Evolutionary conservation across 2,888 invertebrate species (phyloP).

Genomic region (Mythimna pallens): DNA sequence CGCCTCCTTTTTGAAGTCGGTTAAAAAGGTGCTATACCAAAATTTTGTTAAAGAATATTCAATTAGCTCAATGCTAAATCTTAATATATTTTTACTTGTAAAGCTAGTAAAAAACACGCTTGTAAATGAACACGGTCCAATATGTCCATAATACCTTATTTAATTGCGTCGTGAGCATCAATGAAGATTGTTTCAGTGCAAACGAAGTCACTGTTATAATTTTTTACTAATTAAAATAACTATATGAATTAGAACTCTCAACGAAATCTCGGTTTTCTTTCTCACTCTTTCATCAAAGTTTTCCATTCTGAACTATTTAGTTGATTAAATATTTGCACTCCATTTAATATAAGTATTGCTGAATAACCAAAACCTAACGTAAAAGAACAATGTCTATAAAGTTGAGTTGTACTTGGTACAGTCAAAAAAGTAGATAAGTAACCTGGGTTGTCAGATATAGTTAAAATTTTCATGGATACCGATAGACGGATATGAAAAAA

Average conservation of each 20-base stretch:
- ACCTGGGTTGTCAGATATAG: too few relatives aligned
- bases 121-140: neutral
- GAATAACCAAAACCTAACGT: neutral
- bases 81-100: constrained; percentile 4
- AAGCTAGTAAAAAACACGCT: constrained; percentile 10
- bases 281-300: too few relatives aligned
- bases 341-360: neutral
- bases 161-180: neutral
- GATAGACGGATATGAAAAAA: too few relatives aligned
- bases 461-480: too few relatives aligned
- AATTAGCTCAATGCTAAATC: neutral
- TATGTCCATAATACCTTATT: neutral
- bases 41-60: neutral
- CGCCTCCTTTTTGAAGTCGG: too few relatives aligned
- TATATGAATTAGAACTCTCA: neutral
- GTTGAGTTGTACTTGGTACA: too few relatives aligned
- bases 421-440: too few relatives aligned
- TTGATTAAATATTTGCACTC: too few relatives aligned
- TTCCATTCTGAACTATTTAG: too few relatives aligned
- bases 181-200: constrained; percentile 15
- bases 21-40: too few relatives aligned
- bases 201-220: neutral
- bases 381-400: too few relatives aligned
- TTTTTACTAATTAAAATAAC: neutral
- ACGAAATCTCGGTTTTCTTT: accelerated